Conservation (phyloP, 1,140 invertebrate genomes). For the Cydia splendana region DNA sequence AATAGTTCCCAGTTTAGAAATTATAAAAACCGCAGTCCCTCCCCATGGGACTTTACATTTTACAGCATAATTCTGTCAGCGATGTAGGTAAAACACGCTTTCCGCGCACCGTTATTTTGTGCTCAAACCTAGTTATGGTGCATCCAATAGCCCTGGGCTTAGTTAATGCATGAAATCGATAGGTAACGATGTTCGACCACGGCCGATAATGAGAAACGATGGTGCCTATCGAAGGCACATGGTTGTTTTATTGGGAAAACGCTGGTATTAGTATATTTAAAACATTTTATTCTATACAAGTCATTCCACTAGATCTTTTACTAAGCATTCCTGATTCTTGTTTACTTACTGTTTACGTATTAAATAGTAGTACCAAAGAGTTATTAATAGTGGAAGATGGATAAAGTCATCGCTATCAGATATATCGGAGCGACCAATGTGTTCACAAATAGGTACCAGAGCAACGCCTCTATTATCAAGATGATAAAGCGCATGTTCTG, state of each 20-base stretch:
- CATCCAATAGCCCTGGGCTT: background rate
- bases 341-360: too few species aligned
- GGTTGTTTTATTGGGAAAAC: background rate
- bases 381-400: too few species aligned
- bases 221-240: background rate
- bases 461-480: too few species aligned
- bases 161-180: background rate
- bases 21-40: background rate
- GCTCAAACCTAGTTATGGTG: background rate
- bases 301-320: too few species aligned
- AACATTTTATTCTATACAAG: too few species aligned
- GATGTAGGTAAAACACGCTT: background rate
- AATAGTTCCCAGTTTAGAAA: background rate
- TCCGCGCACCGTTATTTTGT: constrained; percentile 2
- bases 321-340: too few species aligned
- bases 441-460: too few species aligned
- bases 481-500: too few species aligned
- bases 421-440: too few species aligned
- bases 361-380: too few species aligned
- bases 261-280: too few species aligned
- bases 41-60: background rate
- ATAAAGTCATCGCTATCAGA: too few species aligned
- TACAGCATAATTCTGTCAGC: background rate
- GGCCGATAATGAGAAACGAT: background rate
- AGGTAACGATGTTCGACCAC: background rate